Conservation (phyloP, 2,113 vertebrate genomes). For the Actinemys pallida region DNA sequence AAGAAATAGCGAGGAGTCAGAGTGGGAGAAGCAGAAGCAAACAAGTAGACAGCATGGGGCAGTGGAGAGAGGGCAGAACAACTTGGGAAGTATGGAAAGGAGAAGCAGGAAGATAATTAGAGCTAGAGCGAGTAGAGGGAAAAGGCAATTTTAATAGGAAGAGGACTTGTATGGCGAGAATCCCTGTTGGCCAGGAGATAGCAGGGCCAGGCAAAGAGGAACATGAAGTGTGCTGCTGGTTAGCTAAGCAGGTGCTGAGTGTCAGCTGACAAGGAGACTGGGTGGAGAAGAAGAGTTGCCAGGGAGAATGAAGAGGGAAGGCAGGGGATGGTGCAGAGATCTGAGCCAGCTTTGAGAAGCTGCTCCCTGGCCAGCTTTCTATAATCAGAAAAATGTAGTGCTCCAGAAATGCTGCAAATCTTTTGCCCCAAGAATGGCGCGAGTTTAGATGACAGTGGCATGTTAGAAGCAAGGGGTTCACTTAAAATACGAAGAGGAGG, state of each 20-base stretch:
- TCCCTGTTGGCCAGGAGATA: neutral
- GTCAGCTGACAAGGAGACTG: too few species aligned
- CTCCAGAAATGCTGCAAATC: fast-evolving
- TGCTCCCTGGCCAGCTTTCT: neutral
- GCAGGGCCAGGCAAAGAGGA: neutral
- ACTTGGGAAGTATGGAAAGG: neutral
- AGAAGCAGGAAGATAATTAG: neutral
- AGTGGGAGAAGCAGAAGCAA: neutral
- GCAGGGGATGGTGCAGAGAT: neutral
- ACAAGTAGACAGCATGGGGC: neutral
- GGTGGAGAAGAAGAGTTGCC: too few species aligned
- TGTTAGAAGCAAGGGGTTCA: neutral
- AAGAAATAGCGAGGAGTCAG: neutral
- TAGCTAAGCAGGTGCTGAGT: too few species aligned
- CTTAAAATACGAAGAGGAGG: neutral
- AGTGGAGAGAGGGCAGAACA: neutral
- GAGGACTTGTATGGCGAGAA: neutral
- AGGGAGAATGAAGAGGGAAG: too few species aligned
- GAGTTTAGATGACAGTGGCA: neutral
- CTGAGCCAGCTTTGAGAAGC: neutral
- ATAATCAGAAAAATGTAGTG: neutral
- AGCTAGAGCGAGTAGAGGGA: neutral
- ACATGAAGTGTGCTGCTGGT: too few species aligned
- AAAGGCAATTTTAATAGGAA: neutral
- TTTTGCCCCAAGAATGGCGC: neutral